Evolutionary conservation across 2,113 vertebrate genomes (phyloP).

Genomic region (Synodontis membranacea): DNA sequence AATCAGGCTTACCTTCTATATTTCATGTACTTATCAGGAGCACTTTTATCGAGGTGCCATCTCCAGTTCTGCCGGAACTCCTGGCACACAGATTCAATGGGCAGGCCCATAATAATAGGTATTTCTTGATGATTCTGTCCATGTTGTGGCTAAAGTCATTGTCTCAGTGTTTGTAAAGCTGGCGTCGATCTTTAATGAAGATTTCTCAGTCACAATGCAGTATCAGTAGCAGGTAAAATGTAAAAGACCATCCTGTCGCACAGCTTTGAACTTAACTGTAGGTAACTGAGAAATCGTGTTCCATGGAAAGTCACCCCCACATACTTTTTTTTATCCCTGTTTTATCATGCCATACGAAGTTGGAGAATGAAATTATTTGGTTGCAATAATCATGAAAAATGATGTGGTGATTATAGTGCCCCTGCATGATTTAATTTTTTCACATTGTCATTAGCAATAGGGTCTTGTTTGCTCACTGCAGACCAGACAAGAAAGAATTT

Average conservation of each 20-base stretch:
- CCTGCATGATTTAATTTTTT: neutral
- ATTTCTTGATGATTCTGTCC: slow-evolving; percentile 25
- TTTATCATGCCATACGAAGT: neutral
- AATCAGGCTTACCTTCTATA: slow-evolving; percentile 12
- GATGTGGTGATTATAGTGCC: neutral
- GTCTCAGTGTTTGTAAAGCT: slow-evolving; percentile 27
- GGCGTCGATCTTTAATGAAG: neutral
- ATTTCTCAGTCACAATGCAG: slow-evolving; percentile 32
- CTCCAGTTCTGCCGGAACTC: slow-evolving; percentile 47
- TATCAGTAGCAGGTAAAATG: neutral
- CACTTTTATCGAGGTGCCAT: slow-evolving; percentile 51
- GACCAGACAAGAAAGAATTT: neutral
- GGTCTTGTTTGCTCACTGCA: neutral
- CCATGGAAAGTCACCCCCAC: neutral
- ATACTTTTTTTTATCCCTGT: neutral
- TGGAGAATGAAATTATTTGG: neutral
- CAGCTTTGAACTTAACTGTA: neutral
- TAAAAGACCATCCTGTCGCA: neutral
- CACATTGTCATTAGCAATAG: neutral
- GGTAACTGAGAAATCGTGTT: slow-evolving; percentile 14
- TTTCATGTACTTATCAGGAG: slow-evolving; percentile 46
- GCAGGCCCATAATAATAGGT: slow-evolving; percentile 41
- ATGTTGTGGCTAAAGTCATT: neutral
- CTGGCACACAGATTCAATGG: slow-evolving; percentile 46
- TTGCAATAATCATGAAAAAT: neutral